Evolutionary conservation across 2,797 vertebrate genomes (phyloP).

Genomic region (Lagorchestes hirsutus): DNA sequence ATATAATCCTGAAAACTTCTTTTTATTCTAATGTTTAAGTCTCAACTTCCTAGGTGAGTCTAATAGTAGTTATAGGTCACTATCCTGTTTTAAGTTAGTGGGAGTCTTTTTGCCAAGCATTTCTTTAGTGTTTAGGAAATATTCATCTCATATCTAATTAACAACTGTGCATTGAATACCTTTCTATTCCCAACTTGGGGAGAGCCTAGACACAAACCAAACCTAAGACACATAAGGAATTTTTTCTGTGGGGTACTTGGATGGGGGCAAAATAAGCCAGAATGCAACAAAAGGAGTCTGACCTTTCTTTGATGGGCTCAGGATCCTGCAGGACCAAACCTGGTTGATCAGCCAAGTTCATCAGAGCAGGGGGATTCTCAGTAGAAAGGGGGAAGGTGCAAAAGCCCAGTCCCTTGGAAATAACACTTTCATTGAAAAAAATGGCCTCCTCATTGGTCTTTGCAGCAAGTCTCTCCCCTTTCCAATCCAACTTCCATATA

Average conservation of each 20-base stretch:
- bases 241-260: not conserved
- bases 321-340: not conserved
- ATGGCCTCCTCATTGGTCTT: not conserved
- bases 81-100: no score
- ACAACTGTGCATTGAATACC: no score
- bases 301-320: not conserved
- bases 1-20: not conserved
- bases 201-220: not conserved
- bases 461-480: not conserved
- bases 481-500: not conserved
- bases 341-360: not conserved
- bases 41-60: not conserved
- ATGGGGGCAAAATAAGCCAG: not conserved
- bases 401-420: not conserved
- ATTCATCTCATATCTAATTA: no score
- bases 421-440: not conserved
- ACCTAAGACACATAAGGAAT: not conserved
- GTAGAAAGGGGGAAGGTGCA: not conserved
- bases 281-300: not conserved
- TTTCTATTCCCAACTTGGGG: no score
- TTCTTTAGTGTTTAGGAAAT: no score
- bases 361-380: not conserved
- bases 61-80: no score
- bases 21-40: not conserved
- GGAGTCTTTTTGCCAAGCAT: no score